These are phyloP conservation scores for Carduelis carduelis DNA, from an alignment of 2,797 vertebrate species.

Conservation along the genomic window DNA sequence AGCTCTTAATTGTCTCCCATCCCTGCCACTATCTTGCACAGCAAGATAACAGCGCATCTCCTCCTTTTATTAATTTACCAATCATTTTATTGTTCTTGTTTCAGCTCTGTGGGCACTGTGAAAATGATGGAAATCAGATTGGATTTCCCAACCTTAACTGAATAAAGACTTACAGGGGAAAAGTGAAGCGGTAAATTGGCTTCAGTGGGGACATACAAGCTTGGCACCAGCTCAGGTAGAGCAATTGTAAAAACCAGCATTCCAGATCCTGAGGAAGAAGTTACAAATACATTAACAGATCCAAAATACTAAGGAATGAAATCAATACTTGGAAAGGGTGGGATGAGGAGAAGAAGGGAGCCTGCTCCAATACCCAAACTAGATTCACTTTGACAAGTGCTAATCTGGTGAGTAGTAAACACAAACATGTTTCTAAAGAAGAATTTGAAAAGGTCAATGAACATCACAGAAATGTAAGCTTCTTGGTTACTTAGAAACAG, in stretches of 20 bases:
- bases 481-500: constrained; percentile 30
- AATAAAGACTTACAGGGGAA: not conserved
- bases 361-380: not conserved
- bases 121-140: not conserved
- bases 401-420: not conserved
- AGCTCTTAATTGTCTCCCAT: not conserved
- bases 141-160: not conserved
- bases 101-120: not conserved
- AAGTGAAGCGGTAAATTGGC: not conserved
- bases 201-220: not conserved
- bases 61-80: not conserved
- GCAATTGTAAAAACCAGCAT: not conserved
- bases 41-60: not conserved
- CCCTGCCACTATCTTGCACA: not conserved
- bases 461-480: not conserved
- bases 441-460: not conserved
- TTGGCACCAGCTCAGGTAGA: not conserved
- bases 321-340: not conserved
- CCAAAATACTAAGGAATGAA: not conserved
- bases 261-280: not conserved
- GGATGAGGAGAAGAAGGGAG: not conserved
- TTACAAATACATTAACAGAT: not conserved
- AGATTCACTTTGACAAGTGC: not conserved
- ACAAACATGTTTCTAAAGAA: not conserved
- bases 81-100: not conserved